A percentile compares a stretch with the other conserved stretches of the same genome.
These are phyloP conservation scores for Tachycineta bicolor DNA, from an alignment of 2,113 vertebrate species.

Conservation along the genomic window DNA sequence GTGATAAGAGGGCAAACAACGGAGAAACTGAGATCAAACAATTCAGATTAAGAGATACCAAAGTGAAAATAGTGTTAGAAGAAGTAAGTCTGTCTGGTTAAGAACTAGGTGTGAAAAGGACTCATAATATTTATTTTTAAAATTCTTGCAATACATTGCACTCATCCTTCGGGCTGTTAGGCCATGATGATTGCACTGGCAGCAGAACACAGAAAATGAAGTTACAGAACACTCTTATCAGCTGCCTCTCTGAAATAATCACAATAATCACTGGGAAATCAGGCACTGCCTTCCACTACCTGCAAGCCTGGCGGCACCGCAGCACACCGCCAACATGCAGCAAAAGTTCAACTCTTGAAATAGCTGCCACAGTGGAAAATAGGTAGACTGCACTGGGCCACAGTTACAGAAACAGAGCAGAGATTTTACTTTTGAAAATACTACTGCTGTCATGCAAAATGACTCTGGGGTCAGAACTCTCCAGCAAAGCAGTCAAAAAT, in stretches of 20 bases:
- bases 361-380: not conserved
- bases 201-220: slow-evolving; percentile 10
- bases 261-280: not conserved
- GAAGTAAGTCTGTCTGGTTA: not conserved
- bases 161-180: not conserved
- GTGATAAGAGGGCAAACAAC: not conserved
- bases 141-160: not conserved
- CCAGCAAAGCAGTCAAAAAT: slow-evolving; percentile 23
- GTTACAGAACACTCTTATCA: not conserved
- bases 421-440: slow-evolving; percentile 33
- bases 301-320: rapidly evolving
- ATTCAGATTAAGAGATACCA: not conserved
- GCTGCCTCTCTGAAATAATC: not conserved
- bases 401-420: not conserved
- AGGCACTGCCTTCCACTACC: not conserved
- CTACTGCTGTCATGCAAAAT: not conserved
- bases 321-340: rapidly evolving
- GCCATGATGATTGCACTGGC: not conserved
- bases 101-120: not conserved
- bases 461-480: not conserved
- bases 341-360: not conserved
- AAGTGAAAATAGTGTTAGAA: not conserved
- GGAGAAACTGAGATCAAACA: not conserved
- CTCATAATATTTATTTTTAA: not conserved
- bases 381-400: not conserved